Conservation (phyloP, 2,888 invertebrate genomes). For the Chesias legatella region DNA sequence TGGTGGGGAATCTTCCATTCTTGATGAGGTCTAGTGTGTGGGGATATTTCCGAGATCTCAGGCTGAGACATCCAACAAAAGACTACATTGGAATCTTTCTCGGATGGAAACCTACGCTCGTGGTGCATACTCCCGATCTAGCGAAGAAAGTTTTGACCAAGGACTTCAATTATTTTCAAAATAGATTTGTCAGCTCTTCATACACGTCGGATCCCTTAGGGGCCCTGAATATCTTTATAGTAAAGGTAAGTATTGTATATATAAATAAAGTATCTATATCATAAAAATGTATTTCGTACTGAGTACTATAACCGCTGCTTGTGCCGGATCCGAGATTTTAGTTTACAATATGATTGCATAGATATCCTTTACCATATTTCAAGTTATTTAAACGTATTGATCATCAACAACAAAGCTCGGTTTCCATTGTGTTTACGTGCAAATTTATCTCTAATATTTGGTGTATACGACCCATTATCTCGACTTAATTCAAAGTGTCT, state of each 20-base stretch:
- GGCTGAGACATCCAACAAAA: constrained; percentile 30
- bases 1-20: constrained; percentile 53
- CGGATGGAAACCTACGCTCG: constrained; percentile 48
- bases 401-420: too few relatives aligned
- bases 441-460: too few relatives aligned
- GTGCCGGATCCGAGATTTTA: too few relatives aligned
- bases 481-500: too few relatives aligned
- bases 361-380: too few relatives aligned
- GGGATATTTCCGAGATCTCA: constrained; percentile 45
- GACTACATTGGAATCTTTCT: constrained; percentile 57
- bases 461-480: too few relatives aligned
- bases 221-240: constrained; percentile 55
- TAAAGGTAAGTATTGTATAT: constrained; percentile 43
- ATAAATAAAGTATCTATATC: too few relatives aligned
- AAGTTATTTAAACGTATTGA: too few relatives aligned
- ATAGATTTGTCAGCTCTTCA: constrained; percentile 46
- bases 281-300: too few relatives aligned
- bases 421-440: too few relatives aligned
- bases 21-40: constrained; percentile 52
- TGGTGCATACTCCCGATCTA: constrained; percentile 55
- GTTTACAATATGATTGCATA: too few relatives aligned
- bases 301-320: too few relatives aligned
- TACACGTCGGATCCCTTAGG: constrained; percentile 51
- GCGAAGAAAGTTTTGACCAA: constrained; percentile 50
- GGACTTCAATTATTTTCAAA: constrained; percentile 51